Percentiles rank a stretch among this genome's conserved stretches.
These are phyloP conservation scores for Mormoops blainvillei DNA, from an alignment of 2,113 vertebrate genomes.

Conservation along the genomic window DNA sequence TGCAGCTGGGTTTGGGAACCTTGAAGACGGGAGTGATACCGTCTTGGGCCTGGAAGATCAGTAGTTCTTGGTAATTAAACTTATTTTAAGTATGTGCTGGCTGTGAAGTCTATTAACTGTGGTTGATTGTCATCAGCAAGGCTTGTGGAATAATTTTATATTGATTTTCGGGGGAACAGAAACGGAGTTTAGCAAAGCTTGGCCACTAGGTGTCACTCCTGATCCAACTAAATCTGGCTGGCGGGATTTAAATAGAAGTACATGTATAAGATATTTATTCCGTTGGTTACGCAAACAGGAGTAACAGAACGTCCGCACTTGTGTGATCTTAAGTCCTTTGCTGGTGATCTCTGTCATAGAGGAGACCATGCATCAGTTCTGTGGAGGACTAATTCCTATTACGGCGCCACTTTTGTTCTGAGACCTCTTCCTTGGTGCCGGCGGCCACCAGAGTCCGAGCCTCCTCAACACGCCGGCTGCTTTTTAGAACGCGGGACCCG, in stretches of 20 bases:
- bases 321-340: neutral
- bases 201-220: conserved; percentile 61
- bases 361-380: neutral
- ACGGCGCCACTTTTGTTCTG: neutral
- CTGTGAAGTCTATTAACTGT: neutral
- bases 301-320: neutral
- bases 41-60: neutral
- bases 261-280: neutral
- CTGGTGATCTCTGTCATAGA: neutral
- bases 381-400: neutral
- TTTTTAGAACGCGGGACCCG: neutral
- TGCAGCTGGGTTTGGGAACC: neutral
- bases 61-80: neutral
- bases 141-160: neutral
- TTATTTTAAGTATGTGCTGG: neutral
- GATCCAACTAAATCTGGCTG: neutral
- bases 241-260: neutral
- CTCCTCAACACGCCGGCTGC: neutral
- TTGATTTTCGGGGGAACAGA: neutral
- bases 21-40: neutral
- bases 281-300: neutral
- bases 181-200: neutral
- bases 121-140: neutral
- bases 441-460: rapidly evolving
- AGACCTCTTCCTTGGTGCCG: neutral